Evolutionary conservation across 1,140 invertebrate species (phyloP).

Genomic region (Ditylenchus dipsaci): DNA sequence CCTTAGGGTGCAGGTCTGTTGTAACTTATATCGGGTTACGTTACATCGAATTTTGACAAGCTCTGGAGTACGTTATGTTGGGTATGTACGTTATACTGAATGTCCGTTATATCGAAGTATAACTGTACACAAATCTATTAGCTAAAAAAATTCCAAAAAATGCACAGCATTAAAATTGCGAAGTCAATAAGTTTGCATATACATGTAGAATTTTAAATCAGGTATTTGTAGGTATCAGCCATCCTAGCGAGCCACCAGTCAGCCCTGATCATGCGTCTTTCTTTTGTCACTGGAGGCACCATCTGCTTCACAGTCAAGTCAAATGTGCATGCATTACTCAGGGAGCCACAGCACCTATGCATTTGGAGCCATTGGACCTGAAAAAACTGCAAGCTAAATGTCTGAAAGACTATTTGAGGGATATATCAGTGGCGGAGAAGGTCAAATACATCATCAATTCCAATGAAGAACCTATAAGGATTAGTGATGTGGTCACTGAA

Average conservation of each 20-base stretch:
- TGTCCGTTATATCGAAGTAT: too few species aligned
- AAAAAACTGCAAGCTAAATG: constrained; percentile 48
- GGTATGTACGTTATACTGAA: too few species aligned
- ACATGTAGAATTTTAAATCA: too few species aligned
- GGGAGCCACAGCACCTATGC: constrained; percentile 43
- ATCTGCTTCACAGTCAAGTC: constrained; percentile 58
- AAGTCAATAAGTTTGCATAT: too few species aligned
- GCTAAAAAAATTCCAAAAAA: too few species aligned
- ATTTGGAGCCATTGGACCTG: constrained; percentile 54
- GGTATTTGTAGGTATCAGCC: constrained; percentile 37
- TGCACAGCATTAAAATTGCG: too few species aligned
- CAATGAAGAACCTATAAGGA: constrained; percentile 38
- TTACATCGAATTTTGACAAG: too few species aligned
- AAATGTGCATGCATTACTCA: constrained; percentile 39
- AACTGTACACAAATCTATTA: too few species aligned
- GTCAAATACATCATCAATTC: constrained; percentile 57
- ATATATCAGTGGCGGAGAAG: constrained; percentile 44
- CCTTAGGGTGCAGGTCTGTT: too few species aligned
- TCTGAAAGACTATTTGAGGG: constrained; percentile 40
- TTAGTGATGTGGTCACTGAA: constrained; percentile 45
- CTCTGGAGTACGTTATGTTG: too few species aligned
- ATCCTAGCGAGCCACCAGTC: constrained; percentile 45
- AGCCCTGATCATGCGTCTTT: constrained; percentile 54
- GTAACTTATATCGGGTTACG: too few species aligned
- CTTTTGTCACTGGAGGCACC: constrained; percentile 56